These are phyloP conservation scores for Gnathonemus echidnorhynchus DNA, from an alignment of 2,113 vertebrate genomes.

Conservation along the genomic window DNA sequence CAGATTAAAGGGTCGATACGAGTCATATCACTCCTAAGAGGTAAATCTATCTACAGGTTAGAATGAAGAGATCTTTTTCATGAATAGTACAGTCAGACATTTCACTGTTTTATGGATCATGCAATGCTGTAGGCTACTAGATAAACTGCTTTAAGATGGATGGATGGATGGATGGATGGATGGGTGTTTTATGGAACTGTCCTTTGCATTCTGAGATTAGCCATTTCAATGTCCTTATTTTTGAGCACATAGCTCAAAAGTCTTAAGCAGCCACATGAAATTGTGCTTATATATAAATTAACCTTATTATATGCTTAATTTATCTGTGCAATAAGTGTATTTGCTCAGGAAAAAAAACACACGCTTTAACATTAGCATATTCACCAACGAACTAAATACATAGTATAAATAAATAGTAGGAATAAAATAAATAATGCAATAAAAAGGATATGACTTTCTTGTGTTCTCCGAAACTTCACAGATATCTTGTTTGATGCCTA, in stretches of 20 bases:
- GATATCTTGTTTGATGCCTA: background rate
- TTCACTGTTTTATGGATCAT: background rate
- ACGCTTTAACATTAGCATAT: background rate
- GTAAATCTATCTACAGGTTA: background rate
- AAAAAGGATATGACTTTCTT: background rate
- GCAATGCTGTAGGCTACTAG: background rate
- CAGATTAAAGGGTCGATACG: background rate
- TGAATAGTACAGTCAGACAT: background rate
- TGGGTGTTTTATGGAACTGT: too few species aligned
- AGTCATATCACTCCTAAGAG: background rate
- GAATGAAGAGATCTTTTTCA: background rate
- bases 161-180: background rate
- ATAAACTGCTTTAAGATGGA: background rate
- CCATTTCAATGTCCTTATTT: background rate
- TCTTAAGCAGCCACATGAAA: background rate
- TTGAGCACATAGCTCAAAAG: background rate
- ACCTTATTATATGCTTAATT: background rate
- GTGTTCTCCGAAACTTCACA: background rate
- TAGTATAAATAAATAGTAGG: too few species aligned
- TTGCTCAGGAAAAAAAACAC: background rate
- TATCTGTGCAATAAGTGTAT: background rate
- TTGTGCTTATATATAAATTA: background rate
- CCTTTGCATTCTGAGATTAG: background rate
- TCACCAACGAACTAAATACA: background rate
- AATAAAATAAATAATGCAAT: background rate